Evolutionary conservation across 2,113 vertebrate species (phyloP), one percentile per base, ranked within the genome.

Genomic region (Octodon degus): DNA sequence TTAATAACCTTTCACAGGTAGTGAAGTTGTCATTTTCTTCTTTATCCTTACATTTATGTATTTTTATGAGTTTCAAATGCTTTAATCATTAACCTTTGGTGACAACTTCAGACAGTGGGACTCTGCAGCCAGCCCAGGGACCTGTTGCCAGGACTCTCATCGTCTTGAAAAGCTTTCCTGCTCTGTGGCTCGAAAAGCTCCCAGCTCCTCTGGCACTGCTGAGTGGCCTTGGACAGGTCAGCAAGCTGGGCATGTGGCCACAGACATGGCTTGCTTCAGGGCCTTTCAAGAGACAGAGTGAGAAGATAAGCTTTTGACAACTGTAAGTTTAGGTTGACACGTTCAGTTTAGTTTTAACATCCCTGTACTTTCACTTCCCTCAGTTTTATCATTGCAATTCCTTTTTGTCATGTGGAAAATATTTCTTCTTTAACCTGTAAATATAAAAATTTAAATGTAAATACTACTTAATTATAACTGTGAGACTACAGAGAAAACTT

Each of bases 1-100:
- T 68, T 80, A 58, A 55, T 89, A 87, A 83, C 67, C 62, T 92
- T 83, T 83, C 88, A 93, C 55, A 79, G 83, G 53, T 90, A 60
- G 62, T 79, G 80, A 95, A 70, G 68, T 67, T 32, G 32, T 55
- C 81, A 47, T 53, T 43, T 43, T 53, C 53, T 85, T 67, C 60
- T 91, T 83, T 37, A 62, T 84, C 77, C 62, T 83, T 32, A 7
- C 16, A 80, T 20, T 30, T 24, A 27, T 9, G 34, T 47, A 22
- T 89, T 89, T 91, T 65, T 90, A 76, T 67, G 43, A 62, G 67
- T 79, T 83, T 77, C 80, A 19, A 84, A 2, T 34, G 40, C 79
- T 93, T 65, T 83, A 40, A 74, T 84, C 60, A 85, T 72, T 85
- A 20, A 76, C 70, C 70, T 88, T 63, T 77, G 34, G 27, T 89